Base-by-base conservation (phyloP, 2,888 invertebrate genomes). In the Scelioninae gen. 1 region DNA sequence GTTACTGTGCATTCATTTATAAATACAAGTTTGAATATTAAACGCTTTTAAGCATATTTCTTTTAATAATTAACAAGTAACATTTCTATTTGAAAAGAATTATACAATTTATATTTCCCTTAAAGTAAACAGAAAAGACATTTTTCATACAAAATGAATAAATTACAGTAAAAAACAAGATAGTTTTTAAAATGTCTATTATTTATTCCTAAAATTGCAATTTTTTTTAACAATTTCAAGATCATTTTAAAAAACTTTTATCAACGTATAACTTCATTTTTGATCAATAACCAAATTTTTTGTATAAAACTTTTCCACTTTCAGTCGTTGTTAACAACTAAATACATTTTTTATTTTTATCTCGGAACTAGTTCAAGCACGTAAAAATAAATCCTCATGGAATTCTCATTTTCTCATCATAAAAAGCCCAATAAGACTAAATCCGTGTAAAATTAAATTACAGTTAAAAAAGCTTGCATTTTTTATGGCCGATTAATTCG, bases 391-490 rank as follows among this genome's bases (percentile, higher is more conserved):
- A 66, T 55, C 9, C 55, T 15, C 66, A 55, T 66, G 15, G 11
- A 55, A 38, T 38, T 65, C 13, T 9, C 40, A 29, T 40, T 56
- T 45, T 56, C 29, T 7, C 56, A 49, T 56, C 38, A 32, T 29
- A 9, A 53, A 62, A 72, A 72, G 23, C 11, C 8, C 62, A 53
- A 62, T 62, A 62, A 72, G 63, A 32, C 15, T 75, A 43, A 66
- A 62, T 66, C 58, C 43, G 58, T 40, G 43, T 75, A 49, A 66
- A 75, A 75, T 75, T 49, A 58, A 66, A 75, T 75, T 75, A 75
- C 65, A 34, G 31, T 62, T 51, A 51, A 13, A 38, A 69, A 40
- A 60, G 58, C 53, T 51, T 4, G 38, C 11, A n/a, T 29, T 47
- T 49, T 53, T 66, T 29, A 68, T 45, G 66, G 60, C 5, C 68